These are phyloP conservation scores for Zaprionus tsacasi DNA, from an alignment of 1,140 invertebrate species.

Conservation along the genomic window DNA sequence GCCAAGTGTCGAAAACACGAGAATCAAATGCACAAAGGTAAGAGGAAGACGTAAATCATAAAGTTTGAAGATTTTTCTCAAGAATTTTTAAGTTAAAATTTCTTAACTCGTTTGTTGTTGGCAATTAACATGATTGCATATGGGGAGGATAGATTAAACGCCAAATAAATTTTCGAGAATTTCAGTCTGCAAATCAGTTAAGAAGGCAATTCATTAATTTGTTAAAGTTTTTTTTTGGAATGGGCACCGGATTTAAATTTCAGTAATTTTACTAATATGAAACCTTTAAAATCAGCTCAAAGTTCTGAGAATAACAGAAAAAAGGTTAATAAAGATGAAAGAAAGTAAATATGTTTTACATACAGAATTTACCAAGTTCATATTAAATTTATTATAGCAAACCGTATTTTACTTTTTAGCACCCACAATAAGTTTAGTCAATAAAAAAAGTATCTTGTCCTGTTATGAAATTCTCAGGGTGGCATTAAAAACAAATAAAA, in stretches of 20 bases:
- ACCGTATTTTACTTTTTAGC: no score
- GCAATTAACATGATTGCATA: not conserved
- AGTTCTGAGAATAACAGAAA: no score
- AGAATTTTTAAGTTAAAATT: not conserved
- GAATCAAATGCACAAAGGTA: constrained; percentile 97
- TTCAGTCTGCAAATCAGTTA: not conserved
- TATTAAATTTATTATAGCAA: no score
- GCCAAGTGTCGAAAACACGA: constrained; percentile 98
- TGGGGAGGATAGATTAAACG: not conserved
- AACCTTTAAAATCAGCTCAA: no score
- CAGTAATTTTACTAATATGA: not conserved
- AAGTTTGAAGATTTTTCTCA: not conserved
- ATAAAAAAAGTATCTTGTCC: no score
- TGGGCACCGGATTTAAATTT: not conserved
- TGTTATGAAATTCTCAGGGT: not conserved
- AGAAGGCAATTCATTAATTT: not conserved
- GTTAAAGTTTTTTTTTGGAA: no score
- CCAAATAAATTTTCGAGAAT: not conserved
- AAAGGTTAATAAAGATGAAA: not conserved
- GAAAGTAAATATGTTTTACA: no score
- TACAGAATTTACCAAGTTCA: no score
- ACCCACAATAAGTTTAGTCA: no score
- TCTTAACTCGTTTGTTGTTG: not conserved
- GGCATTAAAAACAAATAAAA: constrained; percentile 8
- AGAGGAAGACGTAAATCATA: constrained; percentile 35